Evolutionary conservation across 2,888 invertebrate genomes (phyloP).

Genomic region (Pristionchus fissidentatus): DNA sequence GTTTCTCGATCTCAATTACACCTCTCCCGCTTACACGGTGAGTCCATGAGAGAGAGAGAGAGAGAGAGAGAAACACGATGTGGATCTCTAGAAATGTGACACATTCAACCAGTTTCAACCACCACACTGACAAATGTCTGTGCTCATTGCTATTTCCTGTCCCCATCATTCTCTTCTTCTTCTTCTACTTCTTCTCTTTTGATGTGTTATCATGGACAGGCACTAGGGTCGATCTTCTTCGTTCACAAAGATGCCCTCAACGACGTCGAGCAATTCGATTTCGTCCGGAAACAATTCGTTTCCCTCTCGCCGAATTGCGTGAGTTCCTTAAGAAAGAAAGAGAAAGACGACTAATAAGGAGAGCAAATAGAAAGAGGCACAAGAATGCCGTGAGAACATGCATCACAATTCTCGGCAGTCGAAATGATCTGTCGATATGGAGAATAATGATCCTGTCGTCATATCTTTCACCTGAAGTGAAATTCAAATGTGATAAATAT

Average conservation of each 20-base stretch:
- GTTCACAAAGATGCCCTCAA: conserved; percentile 58
- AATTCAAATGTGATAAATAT: neutral
- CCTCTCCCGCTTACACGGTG: conserved; percentile 47
- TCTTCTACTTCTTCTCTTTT: conserved; percentile 59
- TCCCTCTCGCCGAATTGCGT: neutral
- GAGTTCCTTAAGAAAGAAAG: neutral
- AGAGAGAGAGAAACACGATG: neutral
- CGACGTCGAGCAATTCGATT: conserved; percentile 65
- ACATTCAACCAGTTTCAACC: neutral
- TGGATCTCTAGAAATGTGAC: neutral
- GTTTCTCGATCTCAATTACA: conserved; percentile 49
- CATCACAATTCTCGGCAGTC: no score
- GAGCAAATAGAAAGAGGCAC: neutral
- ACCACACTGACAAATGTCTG: neutral
- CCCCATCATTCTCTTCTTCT: conserved; percentile 47
- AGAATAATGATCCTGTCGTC: no score
- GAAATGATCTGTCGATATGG: no score
- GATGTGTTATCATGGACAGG: conserved; percentile 58
- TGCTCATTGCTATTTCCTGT: conserved; percentile 46
- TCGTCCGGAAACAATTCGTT: conserved; percentile 53
- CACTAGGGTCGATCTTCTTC: conserved; percentile 68
- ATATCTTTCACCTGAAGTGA: neutral
- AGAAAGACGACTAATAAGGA: neutral
- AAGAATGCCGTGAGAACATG: neutral
- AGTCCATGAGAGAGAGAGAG: neutral